Evolutionary conservation across 2,113 vertebrate species (phyloP).

Genomic region (Origma solitaria): DNA sequence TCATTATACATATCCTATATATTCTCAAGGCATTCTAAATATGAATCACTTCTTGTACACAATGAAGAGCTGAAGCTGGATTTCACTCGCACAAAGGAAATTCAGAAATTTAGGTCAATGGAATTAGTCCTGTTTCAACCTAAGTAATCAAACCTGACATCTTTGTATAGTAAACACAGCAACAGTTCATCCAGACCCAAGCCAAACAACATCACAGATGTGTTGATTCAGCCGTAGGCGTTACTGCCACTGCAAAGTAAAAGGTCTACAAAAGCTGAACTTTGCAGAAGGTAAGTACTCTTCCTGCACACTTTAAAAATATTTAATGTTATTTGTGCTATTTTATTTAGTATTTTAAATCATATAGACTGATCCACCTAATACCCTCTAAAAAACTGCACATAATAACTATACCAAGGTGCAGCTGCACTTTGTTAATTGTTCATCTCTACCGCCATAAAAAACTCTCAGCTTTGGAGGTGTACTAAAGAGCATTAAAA

Average conservation of each 20-base stretch:
- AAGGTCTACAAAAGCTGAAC: not conserved
- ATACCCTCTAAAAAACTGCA: not conserved
- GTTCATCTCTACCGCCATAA: not conserved
- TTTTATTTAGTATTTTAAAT: not conserved
- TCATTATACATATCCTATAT: not conserved
- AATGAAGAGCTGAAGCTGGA: not conserved
- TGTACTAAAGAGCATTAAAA: not conserved
- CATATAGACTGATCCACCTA: not conserved
- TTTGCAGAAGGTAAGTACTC: not conserved
- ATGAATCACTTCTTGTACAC: not conserved
- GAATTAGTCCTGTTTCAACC: not conserved
- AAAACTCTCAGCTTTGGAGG: not conserved
- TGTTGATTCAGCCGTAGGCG: not conserved
- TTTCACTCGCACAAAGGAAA: constrained; percentile 26
- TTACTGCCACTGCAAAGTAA: not conserved
- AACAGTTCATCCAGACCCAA: not conserved
- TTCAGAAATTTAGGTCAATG: constrained; percentile 10
- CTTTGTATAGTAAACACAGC: not conserved
- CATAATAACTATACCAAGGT: not conserved
- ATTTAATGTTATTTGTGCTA: not conserved
- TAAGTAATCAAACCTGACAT: constrained; percentile 36
- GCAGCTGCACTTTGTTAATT: not conserved
- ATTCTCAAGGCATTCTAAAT: not conserved
- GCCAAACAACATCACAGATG: not conserved
- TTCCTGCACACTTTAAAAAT: not conserved